These are phyloP conservation scores for Eurytoma adleriae DNA, from an alignment of 2,888 invertebrate species.

Conservation along the genomic window DNA sequence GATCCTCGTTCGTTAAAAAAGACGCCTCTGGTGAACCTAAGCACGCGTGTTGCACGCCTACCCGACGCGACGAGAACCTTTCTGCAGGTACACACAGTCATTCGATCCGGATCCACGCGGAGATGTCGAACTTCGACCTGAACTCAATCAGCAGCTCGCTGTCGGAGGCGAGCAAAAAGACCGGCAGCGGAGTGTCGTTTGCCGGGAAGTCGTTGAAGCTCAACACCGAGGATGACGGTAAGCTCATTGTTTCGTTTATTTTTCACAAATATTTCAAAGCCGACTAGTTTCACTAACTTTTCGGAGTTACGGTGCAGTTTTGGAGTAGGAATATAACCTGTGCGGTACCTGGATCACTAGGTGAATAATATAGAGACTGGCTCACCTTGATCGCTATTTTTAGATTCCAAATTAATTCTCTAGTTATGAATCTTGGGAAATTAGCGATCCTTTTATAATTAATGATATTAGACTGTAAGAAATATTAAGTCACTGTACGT, in stretches of 20 bases:
- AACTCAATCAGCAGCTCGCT: slow-evolving; percentile 77
- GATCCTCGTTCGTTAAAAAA: not conserved
- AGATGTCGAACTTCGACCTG: slow-evolving; percentile 78
- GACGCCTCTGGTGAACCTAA: not conserved
- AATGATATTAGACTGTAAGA: no score
- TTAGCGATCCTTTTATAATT: no score
- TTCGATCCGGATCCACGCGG: not conserved
- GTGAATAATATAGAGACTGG: slow-evolving; percentile 13
- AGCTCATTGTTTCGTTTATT: slow-evolving; percentile 60
- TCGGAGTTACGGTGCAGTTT: no score
- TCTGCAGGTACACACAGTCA: no score
- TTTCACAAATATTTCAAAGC: not conserved
- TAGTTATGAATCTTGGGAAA: no score
- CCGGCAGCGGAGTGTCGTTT: slow-evolving; percentile 85
- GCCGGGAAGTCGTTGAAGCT: slow-evolving; percentile 88
- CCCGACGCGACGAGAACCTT: not conserved
- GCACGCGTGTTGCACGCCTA: not conserved
- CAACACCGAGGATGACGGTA: slow-evolving; percentile 88
- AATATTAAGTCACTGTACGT: no score
- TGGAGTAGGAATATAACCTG: no score
- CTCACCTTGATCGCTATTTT: no score
- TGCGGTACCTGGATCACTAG: not conserved
- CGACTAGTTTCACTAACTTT: no score
- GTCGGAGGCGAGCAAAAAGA: slow-evolving; percentile 62
- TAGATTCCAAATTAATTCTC: no score